Conservation (phyloP, 2,797 vertebrate species). For the Sparidentex hasta region DNA sequence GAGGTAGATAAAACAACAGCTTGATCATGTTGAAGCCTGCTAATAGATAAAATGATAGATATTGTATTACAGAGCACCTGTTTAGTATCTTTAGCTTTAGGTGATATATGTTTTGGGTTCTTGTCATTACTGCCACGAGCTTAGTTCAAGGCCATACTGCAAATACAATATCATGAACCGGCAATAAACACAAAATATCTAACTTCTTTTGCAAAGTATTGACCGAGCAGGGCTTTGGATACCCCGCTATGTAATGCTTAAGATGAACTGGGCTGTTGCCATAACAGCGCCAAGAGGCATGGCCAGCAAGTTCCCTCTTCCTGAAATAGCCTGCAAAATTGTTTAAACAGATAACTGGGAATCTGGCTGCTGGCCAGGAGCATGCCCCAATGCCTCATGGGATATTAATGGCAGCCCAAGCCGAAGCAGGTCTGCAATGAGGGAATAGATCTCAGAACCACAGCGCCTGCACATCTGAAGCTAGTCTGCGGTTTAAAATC, state of each 20-base stretch:
- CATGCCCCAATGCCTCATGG: conserved; percentile 83
- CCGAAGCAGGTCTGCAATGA: conserved; percentile 83
- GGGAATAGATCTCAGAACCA: conserved; percentile 85
- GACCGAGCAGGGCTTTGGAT: conserved; percentile 21
- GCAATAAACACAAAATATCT: conserved; percentile 13
- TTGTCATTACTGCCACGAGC: background rate
- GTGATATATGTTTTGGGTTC: background rate
- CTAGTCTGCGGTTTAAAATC: conserved; percentile 87
- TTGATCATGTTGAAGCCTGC: conserved; percentile 28
- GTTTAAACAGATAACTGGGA: conserved; percentile 90
- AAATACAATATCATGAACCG: conserved; percentile 1
- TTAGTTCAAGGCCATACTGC: background rate
- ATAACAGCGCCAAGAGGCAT: conserved; percentile 81
- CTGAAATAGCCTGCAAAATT: conserved; percentile 88
- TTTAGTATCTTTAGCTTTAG: background rate
- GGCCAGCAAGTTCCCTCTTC: conserved; percentile 80
- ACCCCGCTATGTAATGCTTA: conserved; percentile 63
- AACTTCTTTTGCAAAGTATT: conserved; percentile 14
- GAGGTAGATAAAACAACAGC: conserved; percentile 34
- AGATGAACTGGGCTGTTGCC: conserved; percentile 87
- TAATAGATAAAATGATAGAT: conserved; percentile 10
- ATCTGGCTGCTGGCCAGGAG: conserved; percentile 84
- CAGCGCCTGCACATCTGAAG: conserved; percentile 85
- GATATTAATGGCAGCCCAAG: conserved; percentile 84
- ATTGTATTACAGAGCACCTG: background rate